Base-by-base conservation (phyloP, 2,797 vertebrate genomes). In the Enteromius mattozi region DNA sequence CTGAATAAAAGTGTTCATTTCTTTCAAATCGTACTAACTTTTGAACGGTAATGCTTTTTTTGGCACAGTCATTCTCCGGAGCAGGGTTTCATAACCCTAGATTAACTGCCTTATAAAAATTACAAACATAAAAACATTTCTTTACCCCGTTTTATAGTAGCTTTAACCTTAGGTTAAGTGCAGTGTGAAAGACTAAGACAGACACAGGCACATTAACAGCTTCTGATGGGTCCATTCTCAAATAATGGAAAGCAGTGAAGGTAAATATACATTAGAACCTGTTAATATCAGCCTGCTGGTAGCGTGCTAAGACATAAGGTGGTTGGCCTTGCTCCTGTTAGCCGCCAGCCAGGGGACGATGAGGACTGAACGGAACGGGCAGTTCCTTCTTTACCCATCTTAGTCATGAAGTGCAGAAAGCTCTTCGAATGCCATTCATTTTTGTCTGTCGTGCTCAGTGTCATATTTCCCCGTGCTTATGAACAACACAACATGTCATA, bases 401-500 rank as follows among this genome's bases (percentile, higher is more conserved):
- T 61, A 84, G 75, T 78, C 65, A 71, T 61, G 14, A 78, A 68
- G 66, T 10, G 49, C 30, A 56, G 2, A 59, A 40, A 71, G 21
- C 65, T 84, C 27, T 71, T 78, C 14, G 35, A 63, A 71, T 49
- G 21, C 42, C 56, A 79, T 51, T 72, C n/a, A 71, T 40, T 51
- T 71, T 13, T 65, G 54, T 65, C 45, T 33, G 49, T 13, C 7
- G 3, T 42, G 70, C 45, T 71, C 68, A 12, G n/a, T 54, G 72
- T 83, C 74, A 77, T 12, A 77, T 84, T 78, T 47, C 49, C 17
- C 27, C 0, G 1, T 3, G 5, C 35, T 45, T 42, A 9, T 9
- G 13, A 78, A 84, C 75, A 84, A 45, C 75, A 45, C 13, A 51
- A 42, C 24, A 35, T 84, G 82, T 70, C 49, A 83, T 76, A 35